Base-by-base conservation (phyloP, 2,888 invertebrate species). In the Lamproptera curius region DNA sequence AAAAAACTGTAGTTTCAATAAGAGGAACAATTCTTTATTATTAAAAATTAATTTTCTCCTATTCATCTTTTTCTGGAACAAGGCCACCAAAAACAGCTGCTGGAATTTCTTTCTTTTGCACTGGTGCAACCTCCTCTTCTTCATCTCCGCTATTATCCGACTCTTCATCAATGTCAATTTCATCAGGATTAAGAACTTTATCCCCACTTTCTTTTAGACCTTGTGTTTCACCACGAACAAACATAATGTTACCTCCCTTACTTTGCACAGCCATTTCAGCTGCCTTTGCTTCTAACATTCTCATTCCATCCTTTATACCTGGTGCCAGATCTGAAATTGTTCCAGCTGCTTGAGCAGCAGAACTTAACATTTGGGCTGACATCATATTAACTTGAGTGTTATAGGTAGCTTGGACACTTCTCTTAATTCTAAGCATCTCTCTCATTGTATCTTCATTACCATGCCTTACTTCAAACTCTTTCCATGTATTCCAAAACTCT, bases 361-460 rank as follows among this genome's bases (percentile, higher is more conserved):
- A 94, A 62, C 94, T 95, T 61, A 98, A 87, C 94, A 98, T 97
- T 79, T 98, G 98, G 0, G 98, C 97, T 10, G 97, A 96, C 97
- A 99, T 98, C 95, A 98, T 98, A 75, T 99, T 99, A n/a, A 92
- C 92, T 89, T 99, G 98, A 1, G 98, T 99, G 76, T 99, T 99
- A 76, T 97, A 99, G 65, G 96, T 96, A 2, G 99, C 99, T 84
- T 98, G 98, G 0, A 99, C 96, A 68, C 97, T 97, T 61, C 99
- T 92, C 84, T 98, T 98, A 55, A 99, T 98, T 65, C 99, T 90
- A 61, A 99, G 87, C 98, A 99, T 98, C 88, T 99, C 99, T 37
- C 98, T 90, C 92, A 99, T 97, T 0, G 99, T 99, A 70, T 99
- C 99, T 78, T 99, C 99, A 83, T 99, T 99, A 11, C 99, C 99